phyloP scores from a whole-genome alignment of 1,140 invertebrate genomes.

The Aphaenogaster floridana region DNA sequence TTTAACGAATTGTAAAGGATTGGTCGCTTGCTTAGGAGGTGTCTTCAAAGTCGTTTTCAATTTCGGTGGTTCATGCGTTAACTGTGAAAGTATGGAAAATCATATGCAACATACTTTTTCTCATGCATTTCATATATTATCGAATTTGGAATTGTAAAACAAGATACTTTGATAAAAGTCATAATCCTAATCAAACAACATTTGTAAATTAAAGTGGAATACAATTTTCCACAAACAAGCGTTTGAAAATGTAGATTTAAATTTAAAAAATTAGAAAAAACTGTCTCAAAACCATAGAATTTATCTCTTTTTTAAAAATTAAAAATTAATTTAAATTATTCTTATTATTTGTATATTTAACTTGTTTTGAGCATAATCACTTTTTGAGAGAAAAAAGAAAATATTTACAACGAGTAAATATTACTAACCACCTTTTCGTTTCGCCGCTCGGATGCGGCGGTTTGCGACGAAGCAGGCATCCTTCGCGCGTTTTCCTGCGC shows the following conservation, averaged over 20 bases:
- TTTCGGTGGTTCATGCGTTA: slow-evolving; percentile 85
- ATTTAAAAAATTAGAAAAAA: not conserved
- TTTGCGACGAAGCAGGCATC: slow-evolving; percentile 85
- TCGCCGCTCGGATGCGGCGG: slow-evolving; percentile 83
- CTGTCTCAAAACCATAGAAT: not conserved
- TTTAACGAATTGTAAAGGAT: slow-evolving; percentile 96
- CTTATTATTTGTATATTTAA: not conserved
- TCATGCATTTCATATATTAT: not conserved
- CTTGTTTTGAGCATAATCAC: not conserved
- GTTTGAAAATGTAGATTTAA: not conserved
- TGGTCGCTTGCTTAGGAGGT: slow-evolving; percentile 92
- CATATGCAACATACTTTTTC: not conserved
- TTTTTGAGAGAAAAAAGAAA: not conserved
- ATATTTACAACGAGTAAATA: not conserved
- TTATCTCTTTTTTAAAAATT: slow-evolving; percentile 24
- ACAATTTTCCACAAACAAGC: not conserved
- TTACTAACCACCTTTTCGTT: slow-evolving; percentile 82
- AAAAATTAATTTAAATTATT: not conserved
- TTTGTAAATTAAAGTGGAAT: not conserved
- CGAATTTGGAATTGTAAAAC: not conserved
- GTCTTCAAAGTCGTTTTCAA: slow-evolving; percentile 86
- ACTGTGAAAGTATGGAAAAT: slow-evolving; percentile 26
- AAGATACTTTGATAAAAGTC: not conserved
- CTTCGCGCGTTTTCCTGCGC: slow-evolving; percentile 77
- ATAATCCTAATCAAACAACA: not conserved